Conservation (phyloP, 2,888 invertebrate species). For the Dexiosoma caninum region DNA sequence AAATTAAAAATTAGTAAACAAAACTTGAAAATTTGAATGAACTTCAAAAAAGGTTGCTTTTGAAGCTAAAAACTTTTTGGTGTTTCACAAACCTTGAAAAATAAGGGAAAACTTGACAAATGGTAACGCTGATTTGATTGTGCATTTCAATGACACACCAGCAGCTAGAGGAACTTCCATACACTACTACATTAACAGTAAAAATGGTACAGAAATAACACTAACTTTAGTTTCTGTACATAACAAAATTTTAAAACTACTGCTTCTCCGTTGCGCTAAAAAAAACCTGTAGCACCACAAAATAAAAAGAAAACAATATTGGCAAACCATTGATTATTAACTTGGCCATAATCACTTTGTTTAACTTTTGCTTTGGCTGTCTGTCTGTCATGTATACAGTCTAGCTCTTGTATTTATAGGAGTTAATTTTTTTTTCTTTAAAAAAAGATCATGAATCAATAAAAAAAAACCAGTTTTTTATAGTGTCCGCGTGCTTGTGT, state of each 20-base stretch:
- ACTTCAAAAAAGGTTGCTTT: no score
- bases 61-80: no score
- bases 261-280: neutral
- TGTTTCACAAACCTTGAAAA: no score
- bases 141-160: slow-evolving; percentile 57
- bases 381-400: neutral
- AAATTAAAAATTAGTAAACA: no score
- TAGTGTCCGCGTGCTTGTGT: slow-evolving; percentile 20
- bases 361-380: neutral
- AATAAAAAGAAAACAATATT: slow-evolving; percentile 1
- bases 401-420: neutral
- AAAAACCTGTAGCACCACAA: neutral
- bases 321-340: slow-evolving; percentile 55
- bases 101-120: no score
- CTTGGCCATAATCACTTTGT: slow-evolving; percentile 28
- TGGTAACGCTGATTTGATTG: no score
- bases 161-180: slow-evolving; percentile 22
- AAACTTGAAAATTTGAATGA: no score
- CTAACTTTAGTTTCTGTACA: slow-evolving; percentile 6
- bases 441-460: slow-evolving; percentile 60
- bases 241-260: slow-evolving; percentile 9
- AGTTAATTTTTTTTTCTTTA: slow-evolving; percentile 24
- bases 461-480: slow-evolving; percentile 46
- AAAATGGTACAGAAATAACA: slow-evolving; percentile 12
- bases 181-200: neutral